A percentile compares a stretch with the other conserved stretches of the same genome.
These are phyloP conservation scores for Sula dactylatra DNA, from an alignment of 2,113 vertebrate genomes.

Conservation along the genomic window DNA sequence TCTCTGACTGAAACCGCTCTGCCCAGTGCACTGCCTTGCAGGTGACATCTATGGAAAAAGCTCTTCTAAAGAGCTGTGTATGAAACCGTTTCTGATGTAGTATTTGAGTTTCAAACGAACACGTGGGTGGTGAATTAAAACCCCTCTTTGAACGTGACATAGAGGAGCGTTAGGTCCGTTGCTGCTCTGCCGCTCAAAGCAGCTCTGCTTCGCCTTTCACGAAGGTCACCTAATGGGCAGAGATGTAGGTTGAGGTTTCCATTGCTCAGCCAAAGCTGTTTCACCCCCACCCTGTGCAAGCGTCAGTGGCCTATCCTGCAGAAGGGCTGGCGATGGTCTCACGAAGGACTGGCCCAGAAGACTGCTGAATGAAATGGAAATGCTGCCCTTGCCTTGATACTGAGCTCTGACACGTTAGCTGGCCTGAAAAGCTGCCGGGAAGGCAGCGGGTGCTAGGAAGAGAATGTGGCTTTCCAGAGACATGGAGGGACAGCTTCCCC, in stretches of 20 bases:
- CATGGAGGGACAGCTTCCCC: background rate
- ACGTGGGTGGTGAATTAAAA: background rate
- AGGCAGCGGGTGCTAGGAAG: background rate
- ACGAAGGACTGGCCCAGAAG: accelerated
- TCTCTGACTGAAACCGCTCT: background rate
- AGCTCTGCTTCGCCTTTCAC: background rate
- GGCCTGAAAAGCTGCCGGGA: background rate
- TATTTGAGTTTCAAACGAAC: background rate
- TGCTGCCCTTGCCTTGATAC: background rate
- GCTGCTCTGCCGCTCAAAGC: background rate
- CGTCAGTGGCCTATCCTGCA: background rate
- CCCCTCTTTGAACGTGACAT: background rate
- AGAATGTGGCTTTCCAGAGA: background rate
- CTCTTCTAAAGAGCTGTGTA: background rate
- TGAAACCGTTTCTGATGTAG: background rate
- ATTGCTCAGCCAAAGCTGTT: background rate
- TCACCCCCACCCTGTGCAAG: accelerated
- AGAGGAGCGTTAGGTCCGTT: background rate
- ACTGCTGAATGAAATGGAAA: background rate
- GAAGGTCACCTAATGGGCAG: background rate
- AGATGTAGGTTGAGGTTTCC: background rate
- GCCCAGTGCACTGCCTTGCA: background rate
- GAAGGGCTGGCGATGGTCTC: background rate
- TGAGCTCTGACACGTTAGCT: accelerated
- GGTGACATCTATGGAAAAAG: background rate